A percentile compares a stretch with the other conserved stretches of the same genome.
These are phyloP conservation scores for Steinernema khuongi DNA, from an alignment of 1,140 invertebrate genomes.

Conservation along the genomic window DNA sequence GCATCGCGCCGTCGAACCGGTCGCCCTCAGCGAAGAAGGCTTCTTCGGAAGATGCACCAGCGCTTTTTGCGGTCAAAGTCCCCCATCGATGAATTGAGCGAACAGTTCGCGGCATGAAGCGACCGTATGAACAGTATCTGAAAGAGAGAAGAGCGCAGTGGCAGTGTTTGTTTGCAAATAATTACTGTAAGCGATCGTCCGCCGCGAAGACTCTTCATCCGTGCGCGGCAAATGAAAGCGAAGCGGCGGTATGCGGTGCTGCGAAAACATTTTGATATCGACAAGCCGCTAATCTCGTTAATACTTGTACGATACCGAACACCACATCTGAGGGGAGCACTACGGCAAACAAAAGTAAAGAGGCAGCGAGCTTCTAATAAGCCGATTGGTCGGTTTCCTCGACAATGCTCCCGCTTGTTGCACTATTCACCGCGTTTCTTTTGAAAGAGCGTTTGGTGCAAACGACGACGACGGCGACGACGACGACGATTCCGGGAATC, in stretches of 20 bases:
- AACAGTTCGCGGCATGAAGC: background rate
- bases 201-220: background rate
- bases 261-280: slow-evolving; percentile 15
- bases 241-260: background rate
- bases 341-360: background rate
- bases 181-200: slow-evolving; percentile 2
- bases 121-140: background rate
- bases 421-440: no score
- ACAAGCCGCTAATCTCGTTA: slow-evolving; percentile 14
- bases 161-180: slow-evolving; percentile 13
- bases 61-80: background rate
- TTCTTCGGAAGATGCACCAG: background rate
- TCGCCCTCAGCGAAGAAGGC: background rate
- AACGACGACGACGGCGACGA: no score
- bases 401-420: background rate
- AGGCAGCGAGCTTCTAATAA: background rate
- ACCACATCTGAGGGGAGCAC: background rate
- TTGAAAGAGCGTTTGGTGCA: no score
- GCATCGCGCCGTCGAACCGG: background rate
- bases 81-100: background rate
- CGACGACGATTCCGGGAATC: no score
- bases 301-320: slow-evolving; percentile 16
- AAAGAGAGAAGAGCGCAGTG: slow-evolving; percentile 6
- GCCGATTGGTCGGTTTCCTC: background rate
- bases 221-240: background rate